Conservation (phyloP, 1,140 invertebrate genomes). For the Procambarus virginalis region DNA sequence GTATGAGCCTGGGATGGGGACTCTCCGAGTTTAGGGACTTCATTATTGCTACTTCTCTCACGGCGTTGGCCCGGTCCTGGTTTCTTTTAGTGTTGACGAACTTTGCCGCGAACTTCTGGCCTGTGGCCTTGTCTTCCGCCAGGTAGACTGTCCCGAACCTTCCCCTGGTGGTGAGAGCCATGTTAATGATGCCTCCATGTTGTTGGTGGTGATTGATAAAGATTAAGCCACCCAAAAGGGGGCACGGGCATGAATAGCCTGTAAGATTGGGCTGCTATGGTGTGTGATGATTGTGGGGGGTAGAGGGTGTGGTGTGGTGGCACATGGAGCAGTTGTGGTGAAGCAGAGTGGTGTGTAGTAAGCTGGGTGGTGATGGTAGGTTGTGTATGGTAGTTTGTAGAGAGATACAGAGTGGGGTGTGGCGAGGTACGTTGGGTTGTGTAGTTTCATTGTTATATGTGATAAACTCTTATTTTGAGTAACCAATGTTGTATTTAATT, state of each 20-base stretch:
- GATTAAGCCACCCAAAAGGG: no score
- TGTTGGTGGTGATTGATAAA: not conserved
- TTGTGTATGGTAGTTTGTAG: no score
- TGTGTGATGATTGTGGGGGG: not conserved
- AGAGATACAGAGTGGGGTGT: no score
- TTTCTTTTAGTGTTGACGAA: slow-evolving; percentile 89
- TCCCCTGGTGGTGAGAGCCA: slow-evolving; percentile 80
- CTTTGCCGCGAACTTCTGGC: slow-evolving; percentile 91
- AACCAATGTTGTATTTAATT: no score
- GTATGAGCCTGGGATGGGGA: slow-evolving; percentile 90
- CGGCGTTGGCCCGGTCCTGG: slow-evolving; percentile 92
- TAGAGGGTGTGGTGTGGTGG: not conserved
- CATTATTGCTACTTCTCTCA: slow-evolving; percentile 98
- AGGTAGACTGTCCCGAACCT: slow-evolving; percentile 98
- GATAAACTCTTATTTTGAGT: no score
- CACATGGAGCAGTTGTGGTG: no score
- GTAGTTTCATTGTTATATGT: no score
- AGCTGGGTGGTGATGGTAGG: no score
- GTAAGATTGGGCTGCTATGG: not conserved
- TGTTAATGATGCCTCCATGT: not conserved
- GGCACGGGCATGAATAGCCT: no score
- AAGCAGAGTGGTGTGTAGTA: no score
- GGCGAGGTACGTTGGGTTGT: no score
- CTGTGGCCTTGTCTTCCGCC: slow-evolving; percentile 88
- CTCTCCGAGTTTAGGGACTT: slow-evolving; percentile 81